Evolutionary conservation across 2,888 invertebrate genomes (phyloP).

Genomic region (Thymelicus sylvestris): DNA sequence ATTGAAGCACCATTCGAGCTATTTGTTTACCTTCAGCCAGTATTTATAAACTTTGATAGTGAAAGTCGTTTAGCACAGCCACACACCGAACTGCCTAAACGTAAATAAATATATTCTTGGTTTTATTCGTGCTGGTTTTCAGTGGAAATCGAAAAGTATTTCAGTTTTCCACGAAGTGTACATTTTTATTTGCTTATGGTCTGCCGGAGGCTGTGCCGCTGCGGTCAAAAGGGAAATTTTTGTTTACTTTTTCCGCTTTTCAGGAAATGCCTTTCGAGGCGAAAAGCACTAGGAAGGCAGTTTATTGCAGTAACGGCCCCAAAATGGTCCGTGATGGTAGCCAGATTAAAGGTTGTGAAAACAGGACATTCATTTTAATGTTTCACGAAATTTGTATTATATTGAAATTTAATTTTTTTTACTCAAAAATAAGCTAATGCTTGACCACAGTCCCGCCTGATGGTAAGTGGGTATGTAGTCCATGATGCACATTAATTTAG

Average conservation of each 20-base stretch:
- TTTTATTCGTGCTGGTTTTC: slow-evolving; percentile 24
- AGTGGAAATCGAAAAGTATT: slow-evolving; percentile 31
- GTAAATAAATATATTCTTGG: slow-evolving; percentile 37
- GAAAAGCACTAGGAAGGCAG: slow-evolving; percentile 21
- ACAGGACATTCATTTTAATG: slow-evolving; percentile 3
- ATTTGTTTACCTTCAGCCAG: neutral
- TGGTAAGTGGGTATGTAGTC: no score
- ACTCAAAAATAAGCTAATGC: no score
- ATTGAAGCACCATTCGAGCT: no score
- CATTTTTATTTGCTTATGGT: slow-evolving; percentile 30
- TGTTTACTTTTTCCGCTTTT: slow-evolving; percentile 37
- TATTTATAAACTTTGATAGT: slow-evolving; percentile 17
- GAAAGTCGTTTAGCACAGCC: slow-evolving; percentile 12
- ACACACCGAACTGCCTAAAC: neutral
- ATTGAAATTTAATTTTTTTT: no score
- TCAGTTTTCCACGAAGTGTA: slow-evolving; percentile 30
- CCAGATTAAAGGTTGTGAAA: neutral
- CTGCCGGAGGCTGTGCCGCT: slow-evolving; percentile 7
- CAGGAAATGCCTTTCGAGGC: slow-evolving; percentile 35
- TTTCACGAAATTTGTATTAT: neutral
- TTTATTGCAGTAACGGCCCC: slow-evolving; percentile 20
- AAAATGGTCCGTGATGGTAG: slow-evolving; percentile 10
- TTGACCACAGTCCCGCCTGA: no score
- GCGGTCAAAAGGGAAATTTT: slow-evolving; percentile 35
- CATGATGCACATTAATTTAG: no score